A percentile compares a stretch with the other conserved stretches of the same genome.
These are phyloP conservation scores for Ctenodactylus gundi DNA, from an alignment of 2,113 vertebrate genomes.

Conservation along the genomic window DNA sequence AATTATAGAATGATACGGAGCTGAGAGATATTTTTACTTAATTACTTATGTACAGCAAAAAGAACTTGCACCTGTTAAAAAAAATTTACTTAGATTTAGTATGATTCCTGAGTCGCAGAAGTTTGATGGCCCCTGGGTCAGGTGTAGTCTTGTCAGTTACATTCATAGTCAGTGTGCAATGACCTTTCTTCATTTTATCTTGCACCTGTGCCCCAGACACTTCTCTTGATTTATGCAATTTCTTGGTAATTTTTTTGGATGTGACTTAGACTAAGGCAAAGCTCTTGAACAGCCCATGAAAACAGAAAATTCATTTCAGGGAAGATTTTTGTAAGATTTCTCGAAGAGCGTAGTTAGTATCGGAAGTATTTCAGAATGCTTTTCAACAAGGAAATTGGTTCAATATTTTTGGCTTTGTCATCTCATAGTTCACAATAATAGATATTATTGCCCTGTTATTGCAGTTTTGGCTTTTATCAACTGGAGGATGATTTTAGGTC, in stretches of 20 bases:
- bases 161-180: background rate
- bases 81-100: background rate
- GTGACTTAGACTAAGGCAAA: constrained; percentile 56
- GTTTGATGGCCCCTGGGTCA: background rate
- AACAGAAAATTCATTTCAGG: constrained; percentile 59
- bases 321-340: constrained; percentile 63
- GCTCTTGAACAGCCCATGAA: constrained; percentile 29
- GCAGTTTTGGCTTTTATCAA: constrained; percentile 31
- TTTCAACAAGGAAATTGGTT: constrained; percentile 54
- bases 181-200: background rate
- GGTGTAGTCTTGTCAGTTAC: background rate
- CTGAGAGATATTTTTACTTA: background rate
- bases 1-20: background rate
- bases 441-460: background rate
- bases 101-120: background rate
- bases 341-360: constrained; percentile 45
- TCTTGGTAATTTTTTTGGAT: constrained; percentile 12
- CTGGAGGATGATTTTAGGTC: constrained; percentile 30
- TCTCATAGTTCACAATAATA: background rate
- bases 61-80: background rate
- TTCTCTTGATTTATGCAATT: constrained; percentile 47
- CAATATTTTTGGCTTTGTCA: constrained; percentile 52
- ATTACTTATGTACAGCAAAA: background rate
- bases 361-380: constrained; percentile 66
- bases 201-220: background rate